Percentiles rank a stretch among this genome's conserved stretches.
These are phyloP conservation scores for Hystrix brachyura DNA, from an alignment of 2,113 vertebrate species.

Conservation along the genomic window DNA sequence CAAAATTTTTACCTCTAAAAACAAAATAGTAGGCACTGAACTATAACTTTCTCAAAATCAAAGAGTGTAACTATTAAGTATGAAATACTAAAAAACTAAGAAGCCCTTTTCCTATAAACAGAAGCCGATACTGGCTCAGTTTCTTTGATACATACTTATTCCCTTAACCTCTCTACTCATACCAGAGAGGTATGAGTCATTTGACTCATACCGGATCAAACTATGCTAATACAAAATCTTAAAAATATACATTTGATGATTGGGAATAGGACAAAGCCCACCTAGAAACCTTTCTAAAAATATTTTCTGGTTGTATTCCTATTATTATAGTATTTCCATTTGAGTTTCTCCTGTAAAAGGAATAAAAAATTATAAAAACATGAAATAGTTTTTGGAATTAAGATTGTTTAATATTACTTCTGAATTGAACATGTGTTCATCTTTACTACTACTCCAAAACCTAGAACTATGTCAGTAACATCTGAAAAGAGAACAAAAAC, in stretches of 20 bases:
- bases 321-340: neutral
- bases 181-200: neutral
- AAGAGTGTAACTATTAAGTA: neutral
- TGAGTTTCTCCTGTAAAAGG: slow-evolving; percentile 36
- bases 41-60: slow-evolving; percentile 25
- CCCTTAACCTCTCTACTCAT: neutral
- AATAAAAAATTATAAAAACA: slow-evolving; percentile 19
- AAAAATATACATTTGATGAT: neutral
- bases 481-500: neutral
- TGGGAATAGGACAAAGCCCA: neutral
- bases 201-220: neutral
- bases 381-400: slow-evolving; percentile 23
- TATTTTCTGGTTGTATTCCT: slow-evolving; percentile 19
- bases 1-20: slow-evolving; percentile 21
- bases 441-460: slow-evolving; percentile 17
- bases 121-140: neutral
- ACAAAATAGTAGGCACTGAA: neutral
- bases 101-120: neutral
- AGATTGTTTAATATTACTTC: neutral
- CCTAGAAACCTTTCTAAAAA: slow-evolving; percentile 39
- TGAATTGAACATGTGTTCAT: neutral
- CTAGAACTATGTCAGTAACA: neutral
- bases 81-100: slow-evolving; percentile 59
- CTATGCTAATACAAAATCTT: neutral
- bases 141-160: neutral